These are phyloP conservation scores for Crematogaster levior DNA, from an alignment of 2,888 invertebrate genomes.

Conservation along the genomic window DNA sequence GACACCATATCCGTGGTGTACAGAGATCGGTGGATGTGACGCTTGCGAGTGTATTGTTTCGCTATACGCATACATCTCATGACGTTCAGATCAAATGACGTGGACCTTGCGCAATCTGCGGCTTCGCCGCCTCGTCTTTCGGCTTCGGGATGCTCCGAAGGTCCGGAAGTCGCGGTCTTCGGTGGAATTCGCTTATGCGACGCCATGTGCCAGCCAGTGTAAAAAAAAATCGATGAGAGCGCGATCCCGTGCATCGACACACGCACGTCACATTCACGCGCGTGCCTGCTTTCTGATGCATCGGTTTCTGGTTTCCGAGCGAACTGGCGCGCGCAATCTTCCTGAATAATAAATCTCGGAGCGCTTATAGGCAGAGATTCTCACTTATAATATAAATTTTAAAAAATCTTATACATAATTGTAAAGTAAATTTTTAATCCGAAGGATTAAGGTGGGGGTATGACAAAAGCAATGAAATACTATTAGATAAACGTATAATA, in stretches of 20 bases:
- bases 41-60: constrained; percentile 45
- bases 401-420: background rate
- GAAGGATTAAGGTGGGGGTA: background rate
- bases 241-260: constrained; percentile 64
- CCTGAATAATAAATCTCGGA: constrained; percentile 22
- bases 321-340: constrained; percentile 5
- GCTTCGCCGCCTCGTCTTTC: constrained; percentile 63
- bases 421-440: background rate
- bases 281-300: constrained; percentile 41
- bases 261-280: constrained; percentile 33
- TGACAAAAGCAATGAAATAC: background rate
- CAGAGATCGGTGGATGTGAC: constrained; percentile 41
- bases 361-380: background rate
- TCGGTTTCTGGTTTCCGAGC: constrained; percentile 29
- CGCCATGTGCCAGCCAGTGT: constrained; percentile 40
- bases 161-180: constrained; percentile 69
- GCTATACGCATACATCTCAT: constrained; percentile 52
- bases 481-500: no score
- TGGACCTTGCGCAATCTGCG: constrained; percentile 59
- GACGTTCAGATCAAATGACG: constrained; percentile 67
- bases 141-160: constrained; percentile 65
- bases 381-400: background rate
- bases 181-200: constrained; percentile 77
- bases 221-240: constrained; percentile 72
- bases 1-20: constrained; percentile 24